A percentile compares a stretch with the other conserved stretches of the same genome.
These are phyloP conservation scores for Gymnorhina tibicen DNA, from an alignment of 2,113 vertebrate genomes.

Conservation along the genomic window DNA sequence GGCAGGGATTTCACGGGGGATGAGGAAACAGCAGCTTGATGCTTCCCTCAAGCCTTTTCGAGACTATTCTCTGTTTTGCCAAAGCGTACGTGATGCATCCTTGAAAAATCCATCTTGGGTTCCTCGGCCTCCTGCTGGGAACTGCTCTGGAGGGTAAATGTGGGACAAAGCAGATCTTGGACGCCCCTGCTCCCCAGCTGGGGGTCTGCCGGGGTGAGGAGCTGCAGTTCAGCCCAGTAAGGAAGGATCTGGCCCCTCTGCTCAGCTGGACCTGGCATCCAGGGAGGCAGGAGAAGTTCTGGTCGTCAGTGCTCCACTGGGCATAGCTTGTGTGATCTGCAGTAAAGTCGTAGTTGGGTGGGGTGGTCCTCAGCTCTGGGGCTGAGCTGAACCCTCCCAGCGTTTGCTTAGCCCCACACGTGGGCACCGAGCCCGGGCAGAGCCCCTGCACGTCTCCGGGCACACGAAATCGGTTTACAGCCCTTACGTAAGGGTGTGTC, in stretches of 20 bases:
- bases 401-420: accelerated
- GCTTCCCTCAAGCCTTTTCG: not conserved
- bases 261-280: too few relatives aligned
- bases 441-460: not conserved
- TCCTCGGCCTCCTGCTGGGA: not conserved
- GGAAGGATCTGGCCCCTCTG: not conserved
- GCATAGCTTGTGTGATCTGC: not conserved
- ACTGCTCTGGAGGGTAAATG: not conserved
- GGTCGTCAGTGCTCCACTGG: not conserved
- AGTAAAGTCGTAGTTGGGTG: not conserved
- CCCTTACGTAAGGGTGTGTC: not conserved
- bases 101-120: not conserved
- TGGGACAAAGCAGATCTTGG: not conserved
- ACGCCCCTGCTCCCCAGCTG: not conserved
- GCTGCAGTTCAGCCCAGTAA: not conserved
- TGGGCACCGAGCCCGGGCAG: not conserved
- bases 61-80: not conserved
- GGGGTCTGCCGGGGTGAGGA: not conserved
- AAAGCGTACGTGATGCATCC: not conserved
- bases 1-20: not conserved
- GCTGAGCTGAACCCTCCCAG: not conserved
- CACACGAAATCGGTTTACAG: not conserved
- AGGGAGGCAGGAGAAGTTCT: not conserved
- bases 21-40: not conserved
- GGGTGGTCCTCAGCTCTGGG: not conserved